Conservation (phyloP, 2,888 invertebrate species). For the Sinhomidia bicolor region DNA sequence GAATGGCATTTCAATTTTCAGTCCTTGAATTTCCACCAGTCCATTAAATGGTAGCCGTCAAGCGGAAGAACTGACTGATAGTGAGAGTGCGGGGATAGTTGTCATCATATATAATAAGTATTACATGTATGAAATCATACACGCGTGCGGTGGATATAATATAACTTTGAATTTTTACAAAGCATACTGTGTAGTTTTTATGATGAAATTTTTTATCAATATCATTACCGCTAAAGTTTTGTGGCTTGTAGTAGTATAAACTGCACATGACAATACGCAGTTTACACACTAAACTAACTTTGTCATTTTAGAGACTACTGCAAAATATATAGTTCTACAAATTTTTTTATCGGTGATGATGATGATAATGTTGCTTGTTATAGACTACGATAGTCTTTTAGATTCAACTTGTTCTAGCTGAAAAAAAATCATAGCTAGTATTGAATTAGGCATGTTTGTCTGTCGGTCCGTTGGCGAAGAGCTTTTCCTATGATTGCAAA, state of each 20-base stretch:
- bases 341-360: conserved; percentile 48
- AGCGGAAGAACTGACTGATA: conserved; percentile 79
- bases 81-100: no score
- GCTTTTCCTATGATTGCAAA: no score
- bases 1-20: conserved; percentile 79
- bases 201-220: background rate
- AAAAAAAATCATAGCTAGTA: no score
- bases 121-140: no score
- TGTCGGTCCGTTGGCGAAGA: no score
- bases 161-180: conserved; percentile 52
- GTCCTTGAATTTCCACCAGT: conserved; percentile 65
- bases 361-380: background rate
- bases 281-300: conserved; percentile 12
- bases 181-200: background rate
- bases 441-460: no score
- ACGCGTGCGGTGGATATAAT: no score
- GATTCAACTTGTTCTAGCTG: background rate
- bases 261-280: conserved; percentile 3
- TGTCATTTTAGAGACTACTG: background rate
- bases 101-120: conserved; percentile 53
- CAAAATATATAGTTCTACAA: conserved; percentile 5
- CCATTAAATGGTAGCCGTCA: conserved; percentile 79
- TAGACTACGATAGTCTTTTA: background rate
- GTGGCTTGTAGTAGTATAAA: no score
- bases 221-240: background rate